These are phyloP conservation scores for Troglohyphantes excavatus DNA, from an alignment of 2,888 invertebrate genomes.

Conservation along the genomic window DNA sequence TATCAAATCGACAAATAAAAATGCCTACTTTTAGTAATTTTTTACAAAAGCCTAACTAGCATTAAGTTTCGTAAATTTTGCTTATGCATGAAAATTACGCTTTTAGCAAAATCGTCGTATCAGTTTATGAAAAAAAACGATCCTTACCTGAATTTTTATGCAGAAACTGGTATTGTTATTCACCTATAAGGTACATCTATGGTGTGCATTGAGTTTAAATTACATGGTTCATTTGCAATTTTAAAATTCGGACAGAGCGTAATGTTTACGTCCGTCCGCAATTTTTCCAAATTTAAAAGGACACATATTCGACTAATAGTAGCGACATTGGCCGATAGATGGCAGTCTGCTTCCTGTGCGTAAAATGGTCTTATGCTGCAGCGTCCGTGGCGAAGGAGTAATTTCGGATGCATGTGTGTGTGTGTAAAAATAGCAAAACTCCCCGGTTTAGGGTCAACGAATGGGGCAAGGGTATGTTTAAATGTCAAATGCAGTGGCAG, in stretches of 20 bases:
- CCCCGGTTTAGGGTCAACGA: neutral
- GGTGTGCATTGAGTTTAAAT: neutral
- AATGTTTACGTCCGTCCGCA: constrained; percentile 21
- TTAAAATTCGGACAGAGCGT: constrained; percentile 1
- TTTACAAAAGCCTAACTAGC: neutral
- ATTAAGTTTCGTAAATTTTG: neutral
- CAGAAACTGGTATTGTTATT: neutral
- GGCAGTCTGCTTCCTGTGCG: constrained; percentile 53
- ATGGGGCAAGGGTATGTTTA: neutral
- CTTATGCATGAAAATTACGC: neutral
- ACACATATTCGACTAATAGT: constrained; percentile 27
- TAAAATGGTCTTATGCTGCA: constrained; percentile 33
- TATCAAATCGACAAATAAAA: no score
- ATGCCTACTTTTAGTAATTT: no score
- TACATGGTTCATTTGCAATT: neutral
- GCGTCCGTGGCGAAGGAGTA: constrained; percentile 27
- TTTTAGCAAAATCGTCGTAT: neutral
- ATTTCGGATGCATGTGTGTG: constrained; percentile 29
- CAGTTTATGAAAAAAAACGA: neutral
- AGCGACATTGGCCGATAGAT: constrained; percentile 56
- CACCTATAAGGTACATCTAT: neutral
- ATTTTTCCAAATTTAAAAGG: constrained; percentile 38
- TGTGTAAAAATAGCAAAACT: constrained; percentile 32
- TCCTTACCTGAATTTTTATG: constrained; percentile 27
- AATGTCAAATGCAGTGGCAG: neutral